Percentiles rank a stretch among this genome's conserved stretches.
Evolutionary conservation across 2,888 invertebrate species (phyloP).

Genomic region (Opisthograptis luteolata): DNA sequence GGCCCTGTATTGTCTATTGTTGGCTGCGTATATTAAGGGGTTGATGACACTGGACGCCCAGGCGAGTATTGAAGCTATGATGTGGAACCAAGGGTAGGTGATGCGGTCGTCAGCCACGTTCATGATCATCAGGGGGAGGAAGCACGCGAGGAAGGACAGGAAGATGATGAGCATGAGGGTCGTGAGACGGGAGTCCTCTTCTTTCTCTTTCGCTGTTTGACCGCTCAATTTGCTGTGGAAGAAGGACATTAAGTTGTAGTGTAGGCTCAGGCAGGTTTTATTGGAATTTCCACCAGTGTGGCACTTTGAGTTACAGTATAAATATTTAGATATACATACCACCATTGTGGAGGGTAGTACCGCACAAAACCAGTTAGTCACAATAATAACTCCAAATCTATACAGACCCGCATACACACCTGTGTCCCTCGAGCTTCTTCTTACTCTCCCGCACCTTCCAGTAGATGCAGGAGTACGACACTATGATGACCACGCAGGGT

Average conservation of each 20-base stretch:
- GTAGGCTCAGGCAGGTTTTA: no score
- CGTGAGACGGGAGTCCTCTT: constrained; percentile 92
- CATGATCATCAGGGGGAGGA: constrained; percentile 94
- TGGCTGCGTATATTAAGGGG: constrained; percentile 95
- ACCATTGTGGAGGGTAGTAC: no score
- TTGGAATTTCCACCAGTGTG: no score
- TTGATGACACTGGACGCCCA: constrained; percentile 96
- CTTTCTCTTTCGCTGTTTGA: constrained; percentile 77
- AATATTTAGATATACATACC: no score
- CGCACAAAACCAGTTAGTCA: constrained; percentile 41
- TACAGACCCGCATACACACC: constrained; percentile 83
- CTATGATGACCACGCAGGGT: constrained; percentile 93
- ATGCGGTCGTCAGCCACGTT: constrained; percentile 94
- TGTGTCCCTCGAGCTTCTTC: constrained; percentile 88
- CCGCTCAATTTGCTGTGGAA: constrained; percentile 76
- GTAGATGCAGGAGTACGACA: constrained; percentile 94
- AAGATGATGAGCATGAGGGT: constrained; percentile 95
- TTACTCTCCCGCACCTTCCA: constrained; percentile 90
- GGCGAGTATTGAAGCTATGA: constrained; percentile 92
- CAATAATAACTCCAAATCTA: constrained; percentile 48
- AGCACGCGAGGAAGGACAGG: constrained; percentile 92
- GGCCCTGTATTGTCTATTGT: constrained; percentile 91
- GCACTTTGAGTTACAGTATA: no score
- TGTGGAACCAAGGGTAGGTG: constrained; percentile 88
- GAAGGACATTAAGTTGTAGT: no score